Conservation (phyloP, 37 sponge, comb jelly and placozoan species). For the Mnemiopsis leidyi region DNA sequence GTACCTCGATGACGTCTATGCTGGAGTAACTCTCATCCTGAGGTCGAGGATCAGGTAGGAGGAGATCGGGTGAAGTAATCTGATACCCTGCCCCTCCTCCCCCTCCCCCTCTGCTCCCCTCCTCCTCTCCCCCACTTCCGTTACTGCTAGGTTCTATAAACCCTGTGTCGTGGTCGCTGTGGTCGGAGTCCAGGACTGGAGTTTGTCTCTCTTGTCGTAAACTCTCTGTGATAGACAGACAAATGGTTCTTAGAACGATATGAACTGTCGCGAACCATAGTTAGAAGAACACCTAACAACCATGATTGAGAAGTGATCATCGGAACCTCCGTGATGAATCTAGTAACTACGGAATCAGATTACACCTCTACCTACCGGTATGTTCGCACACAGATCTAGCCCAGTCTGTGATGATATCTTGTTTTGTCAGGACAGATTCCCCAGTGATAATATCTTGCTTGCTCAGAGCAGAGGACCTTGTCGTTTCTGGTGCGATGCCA, state of each 20-base stretch:
- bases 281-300: too few species aligned
- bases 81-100: background rate
- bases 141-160: constrained; percentile 1
- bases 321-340: too few species aligned
- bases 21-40: constrained; percentile 25
- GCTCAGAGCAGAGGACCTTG: background rate
- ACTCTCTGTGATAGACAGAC: too few species aligned
- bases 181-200: background rate
- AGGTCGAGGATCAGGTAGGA: constrained; percentile 9
- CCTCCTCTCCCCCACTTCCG: constrained; percentile 25
- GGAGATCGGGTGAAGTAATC: background rate
- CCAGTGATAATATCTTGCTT: constrained; percentile 1
- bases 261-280: too few species aligned
- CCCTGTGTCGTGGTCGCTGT: constrained; percentile 30
- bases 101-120: background rate
- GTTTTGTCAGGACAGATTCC: background rate
- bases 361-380: background rate
- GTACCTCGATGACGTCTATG: constrained; percentile 22
- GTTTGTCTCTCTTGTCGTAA: background rate
- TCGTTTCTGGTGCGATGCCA: background rate
- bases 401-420: constrained; percentile 30
- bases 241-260: too few species aligned
- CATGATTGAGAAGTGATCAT: too few species aligned
- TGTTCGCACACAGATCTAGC: background rate
- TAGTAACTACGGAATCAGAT: too few species aligned